Conservation (phyloP, 1,140 invertebrate species). For the Saxidomus purpurata region DNA sequence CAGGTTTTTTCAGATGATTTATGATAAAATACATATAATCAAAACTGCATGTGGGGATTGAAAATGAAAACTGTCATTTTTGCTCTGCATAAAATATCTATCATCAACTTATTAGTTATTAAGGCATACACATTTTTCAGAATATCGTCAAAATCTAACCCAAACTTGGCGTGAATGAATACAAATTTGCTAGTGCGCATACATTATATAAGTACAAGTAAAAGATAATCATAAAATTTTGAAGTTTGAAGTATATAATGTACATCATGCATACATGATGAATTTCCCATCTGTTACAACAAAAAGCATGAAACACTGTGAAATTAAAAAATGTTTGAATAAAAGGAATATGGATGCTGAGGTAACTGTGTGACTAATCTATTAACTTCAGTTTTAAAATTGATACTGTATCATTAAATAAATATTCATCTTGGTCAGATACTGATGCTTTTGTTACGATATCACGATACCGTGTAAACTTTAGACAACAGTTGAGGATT, state of each 20-base stretch:
- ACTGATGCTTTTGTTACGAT: constrained; percentile 7
- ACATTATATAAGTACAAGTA: too few relatives aligned
- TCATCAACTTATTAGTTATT: background rate
- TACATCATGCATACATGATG: background rate
- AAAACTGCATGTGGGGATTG: too few relatives aligned
- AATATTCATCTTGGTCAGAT: background rate
- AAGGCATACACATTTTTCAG: background rate
- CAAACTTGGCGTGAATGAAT: background rate
- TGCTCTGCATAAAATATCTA: too few relatives aligned
- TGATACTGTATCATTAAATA: constrained; percentile 28
- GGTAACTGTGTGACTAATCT: constrained; percentile 11
- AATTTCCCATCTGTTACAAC: too few relatives aligned
- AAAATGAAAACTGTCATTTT: too few relatives aligned
- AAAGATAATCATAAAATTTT: too few relatives aligned
- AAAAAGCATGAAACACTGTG: too few relatives aligned
- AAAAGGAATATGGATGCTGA: background rate
- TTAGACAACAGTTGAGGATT: background rate
- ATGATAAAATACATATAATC: too few relatives aligned
- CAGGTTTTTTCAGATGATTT: too few relatives aligned
- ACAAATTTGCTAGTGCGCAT: too few relatives aligned
- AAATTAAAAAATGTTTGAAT: too few relatives aligned
- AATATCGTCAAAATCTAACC: background rate
- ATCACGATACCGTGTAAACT: background rate
- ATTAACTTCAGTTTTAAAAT: background rate
- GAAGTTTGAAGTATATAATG: too few relatives aligned